These are phyloP conservation scores for Saguinus midas DNA, from an alignment of 2,113 vertebrate species.

Conservation along the genomic window DNA sequence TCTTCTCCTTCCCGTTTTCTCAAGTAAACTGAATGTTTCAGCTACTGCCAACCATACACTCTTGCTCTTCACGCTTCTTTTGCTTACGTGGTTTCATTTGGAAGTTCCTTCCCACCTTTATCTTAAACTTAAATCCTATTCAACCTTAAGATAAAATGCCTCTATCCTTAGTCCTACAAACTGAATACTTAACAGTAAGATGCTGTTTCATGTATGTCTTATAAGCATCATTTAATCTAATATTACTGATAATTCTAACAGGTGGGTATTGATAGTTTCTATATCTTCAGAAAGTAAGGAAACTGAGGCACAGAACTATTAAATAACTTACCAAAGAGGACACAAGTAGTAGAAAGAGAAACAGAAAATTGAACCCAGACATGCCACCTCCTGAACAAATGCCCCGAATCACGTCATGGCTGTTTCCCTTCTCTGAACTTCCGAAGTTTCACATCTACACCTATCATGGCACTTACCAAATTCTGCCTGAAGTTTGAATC, in stretches of 20 bases:
- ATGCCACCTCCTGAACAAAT: neutral
- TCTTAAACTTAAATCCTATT: neutral
- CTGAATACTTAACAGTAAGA: rapidly evolving
- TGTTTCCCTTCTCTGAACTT: neutral
- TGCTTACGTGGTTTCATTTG: rapidly evolving
- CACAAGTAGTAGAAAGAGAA: neutral
- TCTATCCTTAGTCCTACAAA: neutral
- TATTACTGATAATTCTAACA: neutral
- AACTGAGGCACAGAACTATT: neutral
- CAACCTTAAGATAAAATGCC: neutral
- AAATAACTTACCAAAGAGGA: neutral
- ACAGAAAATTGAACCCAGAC: too few species aligned
- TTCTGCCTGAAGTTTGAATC: neutral
- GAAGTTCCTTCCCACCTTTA: neutral
- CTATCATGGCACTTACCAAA: neutral
- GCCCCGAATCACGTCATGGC: rapidly evolving
- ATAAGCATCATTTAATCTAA: rapidly evolving
- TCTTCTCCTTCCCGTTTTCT: neutral
- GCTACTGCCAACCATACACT: rapidly evolving
- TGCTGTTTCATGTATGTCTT: too few species aligned
- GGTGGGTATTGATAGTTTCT: neutral
- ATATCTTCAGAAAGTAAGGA: neutral
- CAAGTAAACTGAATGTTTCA: rapidly evolving
- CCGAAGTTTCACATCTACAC: rapidly evolving
- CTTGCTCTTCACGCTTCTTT: rapidly evolving